Evolutionary conservation across 2,888 invertebrate genomes (phyloP), one percentile per base, ranked within the genome.

Genomic region (Caenorhabditis sp.): DNA sequence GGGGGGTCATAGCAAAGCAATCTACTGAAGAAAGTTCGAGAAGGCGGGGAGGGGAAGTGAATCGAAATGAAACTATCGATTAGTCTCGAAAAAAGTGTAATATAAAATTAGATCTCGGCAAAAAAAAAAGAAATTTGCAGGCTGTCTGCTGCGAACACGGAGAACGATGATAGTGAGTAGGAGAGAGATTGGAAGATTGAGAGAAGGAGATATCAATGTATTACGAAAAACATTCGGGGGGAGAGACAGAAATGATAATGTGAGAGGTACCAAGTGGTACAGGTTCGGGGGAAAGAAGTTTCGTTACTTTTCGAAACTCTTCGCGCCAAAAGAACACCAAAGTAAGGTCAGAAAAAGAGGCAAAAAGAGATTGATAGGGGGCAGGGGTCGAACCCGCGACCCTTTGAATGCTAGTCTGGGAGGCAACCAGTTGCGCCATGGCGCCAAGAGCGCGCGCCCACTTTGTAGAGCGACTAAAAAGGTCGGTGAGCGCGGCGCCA

Each of bases 211-310:
- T 63, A 63, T 61, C 61, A 61, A 41, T 24, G 44, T 47, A 63
- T 44, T 63, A 63, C 63, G 63, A 63, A 63, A 63, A 63, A 63
- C 63, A 63, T 63, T 63, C 16, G 19, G 35, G 19, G 38, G 14
- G 38, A 22, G 16, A 1, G 31, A 38, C 16, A 19, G 56, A 41
- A 41, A 58, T 58, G 69, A 70, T 70, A 70, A 70, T 56, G 69
- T 70, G 69, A 26, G 41, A 26, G 69, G 69, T 58, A 70, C 69
- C 56, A 44, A 58, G 28, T 44, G 69, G 61, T 38, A 73, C 49
- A 19, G 14, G 47, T 47, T 19, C 7, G 6, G 47, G 5, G 19
- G 19, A 47, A n/a, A n/a, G n/a, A n/a, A n/a, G n/a, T n/a, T n/a
- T n/a, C n/a, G n/a, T n/a, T n/a, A n/a, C n/a, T 4, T 47, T 47